Evolutionary conservation across 2,888 invertebrate genomes (phyloP).

Genomic region (Neria commutata): DNA sequence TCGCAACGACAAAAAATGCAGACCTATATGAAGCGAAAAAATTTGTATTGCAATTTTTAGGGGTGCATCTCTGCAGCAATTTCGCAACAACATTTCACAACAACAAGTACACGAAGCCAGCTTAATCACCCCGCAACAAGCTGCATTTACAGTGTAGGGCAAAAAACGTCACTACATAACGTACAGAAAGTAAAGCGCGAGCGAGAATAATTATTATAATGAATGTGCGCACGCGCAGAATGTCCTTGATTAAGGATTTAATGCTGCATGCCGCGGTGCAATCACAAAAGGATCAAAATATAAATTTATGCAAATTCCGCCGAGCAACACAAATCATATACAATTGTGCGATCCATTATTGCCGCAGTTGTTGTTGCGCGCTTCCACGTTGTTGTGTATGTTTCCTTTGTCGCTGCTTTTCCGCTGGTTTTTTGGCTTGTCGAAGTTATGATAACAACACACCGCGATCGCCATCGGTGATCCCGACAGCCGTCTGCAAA

Average conservation of each 20-base stretch:
- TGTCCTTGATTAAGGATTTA: slow-evolving; percentile 36
- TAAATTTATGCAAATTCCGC: slow-evolving; percentile 4
- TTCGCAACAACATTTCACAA: slow-evolving; percentile 9
- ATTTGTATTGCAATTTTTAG: slow-evolving; percentile 3
- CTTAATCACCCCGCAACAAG: slow-evolving; percentile 2
- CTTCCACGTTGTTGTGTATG: background rate
- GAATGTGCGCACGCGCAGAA: slow-evolving; percentile 10
- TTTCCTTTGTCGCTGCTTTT: slow-evolving; percentile 2
- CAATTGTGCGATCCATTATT: background rate
- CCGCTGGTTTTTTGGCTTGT: background rate
- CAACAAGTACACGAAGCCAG: background rate
- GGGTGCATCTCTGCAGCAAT: slow-evolving; percentile 13
- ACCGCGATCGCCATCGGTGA: background rate
- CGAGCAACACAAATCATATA: background rate
- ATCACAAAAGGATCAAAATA: background rate
- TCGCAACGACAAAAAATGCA: too few species aligned
- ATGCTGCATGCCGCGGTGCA: slow-evolving; percentile 17
- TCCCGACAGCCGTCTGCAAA: too few species aligned
- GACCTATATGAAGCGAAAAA: background rate
- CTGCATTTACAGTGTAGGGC: slow-evolving; percentile 5
- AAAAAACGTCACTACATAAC: slow-evolving; percentile 19
- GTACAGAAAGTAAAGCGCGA: background rate
- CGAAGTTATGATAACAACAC: slow-evolving; percentile 7
- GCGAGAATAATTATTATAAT: slow-evolving; percentile 16
- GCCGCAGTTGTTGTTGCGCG: slow-evolving; percentile 2